Percentiles rank a stretch among this genome's conserved stretches.
Evolutionary conservation across 1,140 invertebrate genomes (phyloP).

Genomic region (Leptopilina clavipes): DNA sequence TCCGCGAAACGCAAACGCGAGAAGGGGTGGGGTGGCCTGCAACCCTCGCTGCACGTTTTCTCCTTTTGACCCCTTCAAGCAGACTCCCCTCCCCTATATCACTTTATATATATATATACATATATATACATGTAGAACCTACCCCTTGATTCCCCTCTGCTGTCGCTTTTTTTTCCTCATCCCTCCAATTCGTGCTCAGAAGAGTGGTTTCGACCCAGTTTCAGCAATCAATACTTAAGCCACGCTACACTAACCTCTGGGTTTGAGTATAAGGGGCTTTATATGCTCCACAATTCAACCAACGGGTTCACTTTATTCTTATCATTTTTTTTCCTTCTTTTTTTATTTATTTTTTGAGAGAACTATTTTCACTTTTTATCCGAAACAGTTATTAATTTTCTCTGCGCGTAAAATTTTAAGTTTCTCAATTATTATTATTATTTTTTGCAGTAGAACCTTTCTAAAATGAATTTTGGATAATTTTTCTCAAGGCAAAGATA

Average conservation of each 20-base stretch:
- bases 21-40: constrained; percentile 41
- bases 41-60: constrained; percentile 26
- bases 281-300: background rate
- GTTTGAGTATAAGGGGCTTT: constrained; percentile 6
- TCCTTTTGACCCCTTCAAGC: constrained; percentile 41
- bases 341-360: background rate
- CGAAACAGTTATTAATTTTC: background rate
- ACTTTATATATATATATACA: constrained; percentile 8
- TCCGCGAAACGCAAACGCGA: constrained; percentile 65
- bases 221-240: constrained; percentile 69
- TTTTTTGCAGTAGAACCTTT: too few species aligned
- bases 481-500: too few species aligned
- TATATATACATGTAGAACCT: background rate
- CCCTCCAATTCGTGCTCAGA: constrained; percentile 49
- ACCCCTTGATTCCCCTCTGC: constrained; percentile 13
- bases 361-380: background rate
- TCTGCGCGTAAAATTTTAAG: background rate
- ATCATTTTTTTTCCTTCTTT: background rate
- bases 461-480: too few species aligned
- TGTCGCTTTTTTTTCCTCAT: constrained; percentile 16
- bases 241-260: constrained; percentile 25
- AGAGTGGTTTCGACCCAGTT: constrained; percentile 72
- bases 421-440: too few species aligned
- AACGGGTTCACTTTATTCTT: constrained; percentile 27
- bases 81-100: constrained; percentile 41